These are phyloP conservation scores for Phortica magna DNA, from an alignment of 2,888 invertebrate species.

Conservation along the genomic window DNA sequence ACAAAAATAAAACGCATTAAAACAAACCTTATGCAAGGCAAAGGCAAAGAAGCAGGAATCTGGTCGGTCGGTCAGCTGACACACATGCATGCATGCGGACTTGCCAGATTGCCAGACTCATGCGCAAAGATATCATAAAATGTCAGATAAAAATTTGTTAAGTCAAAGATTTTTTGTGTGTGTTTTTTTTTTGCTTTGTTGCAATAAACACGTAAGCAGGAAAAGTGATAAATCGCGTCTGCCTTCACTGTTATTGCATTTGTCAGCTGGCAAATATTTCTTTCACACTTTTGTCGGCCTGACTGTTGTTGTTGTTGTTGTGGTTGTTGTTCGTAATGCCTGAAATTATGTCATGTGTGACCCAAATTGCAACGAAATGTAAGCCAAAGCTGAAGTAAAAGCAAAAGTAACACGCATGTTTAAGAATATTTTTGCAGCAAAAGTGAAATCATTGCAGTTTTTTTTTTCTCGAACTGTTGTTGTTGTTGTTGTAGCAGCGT, in stretches of 20 bases:
- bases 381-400: constrained; percentile 54
- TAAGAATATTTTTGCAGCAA: constrained; percentile 5
- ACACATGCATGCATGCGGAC: too few species aligned
- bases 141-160: constrained; percentile 53
- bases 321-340: constrained; percentile 40
- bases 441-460: constrained; percentile 41
- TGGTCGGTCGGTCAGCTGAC: not conserved
- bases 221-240: constrained; percentile 55
- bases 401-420: constrained; percentile 36
- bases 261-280: constrained; percentile 18
- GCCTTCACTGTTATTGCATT: constrained; percentile 23
- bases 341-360: constrained; percentile 60
- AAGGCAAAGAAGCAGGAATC: not conserved
- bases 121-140: constrained; percentile 46
- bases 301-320: constrained; percentile 33
- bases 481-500: constrained; percentile 13
- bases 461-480: constrained; percentile 23
- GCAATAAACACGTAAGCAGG: constrained; percentile 43
- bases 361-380: constrained; percentile 45
- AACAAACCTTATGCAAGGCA: constrained; percentile 20
- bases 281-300: constrained; percentile 17
- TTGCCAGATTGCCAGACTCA: not conserved
- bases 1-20: not conserved
- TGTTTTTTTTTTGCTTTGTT: not conserved
- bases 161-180: not conserved